phyloP scores from a whole-genome alignment of 2,113 vertebrate genomes.

The Piprites chloris region DNA sequence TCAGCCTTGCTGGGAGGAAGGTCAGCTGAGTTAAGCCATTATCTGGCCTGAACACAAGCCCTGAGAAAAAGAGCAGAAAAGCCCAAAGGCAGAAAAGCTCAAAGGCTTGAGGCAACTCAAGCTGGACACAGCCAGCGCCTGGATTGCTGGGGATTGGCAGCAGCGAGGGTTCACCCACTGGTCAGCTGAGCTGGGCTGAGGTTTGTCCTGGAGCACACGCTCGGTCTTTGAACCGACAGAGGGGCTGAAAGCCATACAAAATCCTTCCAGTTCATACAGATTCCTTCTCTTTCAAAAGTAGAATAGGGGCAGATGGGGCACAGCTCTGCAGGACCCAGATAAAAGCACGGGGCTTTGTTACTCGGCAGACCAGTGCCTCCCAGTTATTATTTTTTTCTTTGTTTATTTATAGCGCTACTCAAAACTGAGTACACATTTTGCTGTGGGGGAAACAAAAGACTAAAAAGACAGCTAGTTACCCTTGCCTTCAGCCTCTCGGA shows the following conservation, averaged over 20 bases:
- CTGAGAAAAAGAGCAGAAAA: not conserved
- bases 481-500: not conserved
- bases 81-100: not conserved
- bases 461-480: not conserved
- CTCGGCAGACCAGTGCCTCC: not conserved
- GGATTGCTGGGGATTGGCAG: not conserved
- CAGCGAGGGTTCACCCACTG: not conserved
- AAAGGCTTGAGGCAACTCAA: not conserved
- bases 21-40: not conserved
- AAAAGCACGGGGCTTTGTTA: not conserved
- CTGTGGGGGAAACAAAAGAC: not conserved
- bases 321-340: not conserved
- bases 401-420: not conserved
- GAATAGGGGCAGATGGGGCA: not conserved
- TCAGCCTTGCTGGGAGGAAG: not conserved
- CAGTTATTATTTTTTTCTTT: not conserved
- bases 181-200: not conserved
- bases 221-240: rapidly evolving
- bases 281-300: not conserved
- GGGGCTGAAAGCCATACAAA: not conserved
- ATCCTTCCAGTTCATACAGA: not conserved
- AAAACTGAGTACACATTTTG: slow-evolving; percentile 37
- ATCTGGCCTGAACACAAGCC: not conserved
- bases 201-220: rapidly evolving
- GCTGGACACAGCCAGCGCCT: not conserved